Evolutionary conservation across 2,113 vertebrate species (phyloP).

Genomic region (Climacteris rufus): DNA sequence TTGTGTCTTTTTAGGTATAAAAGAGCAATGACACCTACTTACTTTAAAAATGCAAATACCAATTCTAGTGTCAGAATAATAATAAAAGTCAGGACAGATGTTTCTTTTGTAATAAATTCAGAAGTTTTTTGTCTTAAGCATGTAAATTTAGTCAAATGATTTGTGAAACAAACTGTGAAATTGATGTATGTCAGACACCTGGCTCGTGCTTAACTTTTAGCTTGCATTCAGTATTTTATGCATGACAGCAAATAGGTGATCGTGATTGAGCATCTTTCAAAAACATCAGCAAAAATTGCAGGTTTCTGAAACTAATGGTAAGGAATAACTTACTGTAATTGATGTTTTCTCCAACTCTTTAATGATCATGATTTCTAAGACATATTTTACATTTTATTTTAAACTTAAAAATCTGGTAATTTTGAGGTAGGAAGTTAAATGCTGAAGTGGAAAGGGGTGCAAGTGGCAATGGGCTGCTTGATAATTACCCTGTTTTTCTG

Average conservation of each 20-base stretch:
- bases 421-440: neutral
- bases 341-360: slow-evolving; percentile 14
- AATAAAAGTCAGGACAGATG: neutral
- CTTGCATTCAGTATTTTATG: slow-evolving; percentile 25
- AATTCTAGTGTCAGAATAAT: neutral
- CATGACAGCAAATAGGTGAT: slow-evolving; percentile 38
- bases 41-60: neutral
- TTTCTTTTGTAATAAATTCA: neutral
- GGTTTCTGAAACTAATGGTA: slow-evolving; percentile 18
- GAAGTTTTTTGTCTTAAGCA: neutral
- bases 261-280: neutral
- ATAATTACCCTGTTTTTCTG: neutral
- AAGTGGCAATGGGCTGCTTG: neutral
- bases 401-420: neutral
- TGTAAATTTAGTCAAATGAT: neutral
- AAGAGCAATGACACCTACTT: neutral
- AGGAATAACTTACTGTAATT: neutral
- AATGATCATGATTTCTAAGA: neutral
- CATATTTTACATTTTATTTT: neutral
- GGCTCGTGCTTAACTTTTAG: slow-evolving; percentile 6
- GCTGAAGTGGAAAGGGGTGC: neutral
- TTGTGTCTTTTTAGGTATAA: neutral
- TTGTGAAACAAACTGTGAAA: slow-evolving; percentile 11
- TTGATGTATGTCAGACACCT: slow-evolving; percentile 19
- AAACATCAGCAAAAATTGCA: slow-evolving; percentile 34